Percentiles rank a stretch among this genome's conserved stretches.
phyloP scores from a whole-genome alignment of 1,140 invertebrate species.

The Zophobas morio region DNA sequence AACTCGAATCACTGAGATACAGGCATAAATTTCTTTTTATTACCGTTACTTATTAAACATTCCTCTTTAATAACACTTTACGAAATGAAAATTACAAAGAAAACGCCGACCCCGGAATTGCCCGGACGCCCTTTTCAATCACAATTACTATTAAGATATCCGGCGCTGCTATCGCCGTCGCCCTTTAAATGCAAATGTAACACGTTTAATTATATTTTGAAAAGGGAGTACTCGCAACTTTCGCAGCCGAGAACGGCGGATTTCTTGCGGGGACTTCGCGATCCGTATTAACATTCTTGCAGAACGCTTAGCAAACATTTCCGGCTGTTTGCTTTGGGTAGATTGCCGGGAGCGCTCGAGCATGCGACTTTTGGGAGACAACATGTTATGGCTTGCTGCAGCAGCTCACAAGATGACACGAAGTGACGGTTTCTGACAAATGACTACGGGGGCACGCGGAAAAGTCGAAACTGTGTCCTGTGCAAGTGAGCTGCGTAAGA shows the following conservation, averaged over 20 bases:
- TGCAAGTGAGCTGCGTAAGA: too few species aligned
- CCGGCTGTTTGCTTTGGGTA: conserved; percentile 23
- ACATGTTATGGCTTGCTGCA: conserved; percentile 16
- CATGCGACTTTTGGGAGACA: conserved; percentile 21
- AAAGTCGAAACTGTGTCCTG: too few species aligned
- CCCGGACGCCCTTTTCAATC: conserved; percentile 38
- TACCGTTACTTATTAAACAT: conserved; percentile 40
- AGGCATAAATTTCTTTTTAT: conserved; percentile 35
- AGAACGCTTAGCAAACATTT: conserved; percentile 37
- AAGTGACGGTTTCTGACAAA: too few species aligned
- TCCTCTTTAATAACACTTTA: conserved; percentile 32
- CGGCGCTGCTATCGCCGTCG: neutral
- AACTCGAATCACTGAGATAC: conserved; percentile 34
- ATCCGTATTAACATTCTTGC: conserved; percentile 37
- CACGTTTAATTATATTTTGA: conserved; percentile 38
- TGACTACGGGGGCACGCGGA: too few species aligned
- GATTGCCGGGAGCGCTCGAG: conserved; percentile 26
- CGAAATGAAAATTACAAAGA: conserved; percentile 40
- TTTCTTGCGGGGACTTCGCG: neutral
- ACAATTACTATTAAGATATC: conserved; percentile 41
- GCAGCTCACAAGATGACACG: too few species aligned
- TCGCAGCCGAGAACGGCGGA: conserved; percentile 6
- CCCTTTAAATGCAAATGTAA: conserved; percentile 5
- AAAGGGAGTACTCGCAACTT: conserved; percentile 11
- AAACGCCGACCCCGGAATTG: conserved; percentile 28